phyloP scores from a whole-genome alignment of 1,140 invertebrate species.

The Eciton burchellii region DNA sequence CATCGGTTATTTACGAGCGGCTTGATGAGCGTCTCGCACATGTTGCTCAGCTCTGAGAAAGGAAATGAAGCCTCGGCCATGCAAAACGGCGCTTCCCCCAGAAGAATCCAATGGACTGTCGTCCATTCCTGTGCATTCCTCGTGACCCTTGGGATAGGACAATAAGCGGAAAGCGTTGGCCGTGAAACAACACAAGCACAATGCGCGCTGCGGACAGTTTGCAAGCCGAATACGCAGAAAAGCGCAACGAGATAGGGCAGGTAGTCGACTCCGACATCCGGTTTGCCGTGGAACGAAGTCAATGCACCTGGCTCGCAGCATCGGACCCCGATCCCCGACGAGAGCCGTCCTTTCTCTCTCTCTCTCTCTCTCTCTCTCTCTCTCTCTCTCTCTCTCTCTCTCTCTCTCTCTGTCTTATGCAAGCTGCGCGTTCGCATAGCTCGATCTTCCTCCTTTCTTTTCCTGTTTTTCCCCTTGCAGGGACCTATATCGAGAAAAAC shows the following conservation, averaged over 20 bases:
- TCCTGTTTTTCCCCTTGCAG: slow-evolving; percentile 41
- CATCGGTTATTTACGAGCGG: slow-evolving; percentile 36
- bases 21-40: too few relatives aligned
- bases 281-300: slow-evolving; percentile 69
- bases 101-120: neutral
- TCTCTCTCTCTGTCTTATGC: neutral
- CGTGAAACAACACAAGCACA: slow-evolving; percentile 7
- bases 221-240: slow-evolving; percentile 53
- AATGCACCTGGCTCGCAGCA: slow-evolving; percentile 71
- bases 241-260: slow-evolving; percentile 57
- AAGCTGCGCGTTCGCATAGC: too few relatives aligned
- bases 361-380: slow-evolving; percentile 48
- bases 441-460: too few relatives aligned
- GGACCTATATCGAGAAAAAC: slow-evolving; percentile 60
- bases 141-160: neutral
- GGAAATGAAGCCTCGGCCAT: too few relatives aligned
- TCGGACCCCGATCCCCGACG: slow-evolving; percentile 62
- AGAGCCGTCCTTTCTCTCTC: slow-evolving; percentile 59
- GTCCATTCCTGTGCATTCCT: neutral
- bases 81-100: too few relatives aligned
- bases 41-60: too few relatives aligned
- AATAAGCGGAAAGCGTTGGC: slow-evolving; percentile 3
- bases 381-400: neutral
- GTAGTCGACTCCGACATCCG: slow-evolving; percentile 69
- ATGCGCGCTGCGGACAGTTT: slow-evolving; percentile 20